A percentile compares a stretch with the other conserved stretches of the same genome.
These are phyloP conservation scores for Erynnis tages DNA, from an alignment of 2,888 invertebrate species.

Conservation along the genomic window DNA sequence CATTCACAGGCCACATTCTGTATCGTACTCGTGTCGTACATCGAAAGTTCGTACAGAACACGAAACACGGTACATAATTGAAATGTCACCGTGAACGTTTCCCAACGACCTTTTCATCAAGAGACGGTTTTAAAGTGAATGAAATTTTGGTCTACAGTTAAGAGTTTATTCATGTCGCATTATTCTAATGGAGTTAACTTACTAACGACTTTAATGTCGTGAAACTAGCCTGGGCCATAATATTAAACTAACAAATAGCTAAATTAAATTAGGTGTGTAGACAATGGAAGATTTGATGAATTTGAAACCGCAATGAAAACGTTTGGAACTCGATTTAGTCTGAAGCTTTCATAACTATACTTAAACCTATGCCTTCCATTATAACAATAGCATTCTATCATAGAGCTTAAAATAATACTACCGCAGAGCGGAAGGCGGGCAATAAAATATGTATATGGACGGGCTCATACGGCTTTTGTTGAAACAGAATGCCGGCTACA, in stretches of 20 bases:
- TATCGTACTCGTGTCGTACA: not conserved
- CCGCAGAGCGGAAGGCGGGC: not conserved
- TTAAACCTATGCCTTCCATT: not conserved
- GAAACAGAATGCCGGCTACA: not conserved
- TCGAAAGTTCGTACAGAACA: conserved; percentile 6
- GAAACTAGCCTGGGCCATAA: too few species aligned
- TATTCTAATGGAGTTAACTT: too few species aligned
- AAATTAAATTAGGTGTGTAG: too few species aligned
- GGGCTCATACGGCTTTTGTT: not conserved
- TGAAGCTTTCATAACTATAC: not conserved
- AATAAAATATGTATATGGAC: conserved; percentile 6
- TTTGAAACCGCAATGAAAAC: too few species aligned
- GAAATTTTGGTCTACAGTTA: too few species aligned
- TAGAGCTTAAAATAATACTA: not conserved
- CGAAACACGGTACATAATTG: conserved; percentile 14
- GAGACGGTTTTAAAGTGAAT: not conserved
- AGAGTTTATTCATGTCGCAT: too few species aligned
- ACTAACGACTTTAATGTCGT: too few species aligned
- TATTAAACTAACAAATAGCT: too few species aligned
- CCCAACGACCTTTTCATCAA: conserved; percentile 5
- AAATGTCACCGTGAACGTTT: conserved; percentile 19
- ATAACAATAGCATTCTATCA: not conserved
- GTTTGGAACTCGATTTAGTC: not conserved
- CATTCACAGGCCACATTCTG: conserved; percentile 39
- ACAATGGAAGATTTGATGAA: too few species aligned